Conservation (phyloP, 2,888 invertebrate genomes). For the Latrodectus hesperus region DNA sequence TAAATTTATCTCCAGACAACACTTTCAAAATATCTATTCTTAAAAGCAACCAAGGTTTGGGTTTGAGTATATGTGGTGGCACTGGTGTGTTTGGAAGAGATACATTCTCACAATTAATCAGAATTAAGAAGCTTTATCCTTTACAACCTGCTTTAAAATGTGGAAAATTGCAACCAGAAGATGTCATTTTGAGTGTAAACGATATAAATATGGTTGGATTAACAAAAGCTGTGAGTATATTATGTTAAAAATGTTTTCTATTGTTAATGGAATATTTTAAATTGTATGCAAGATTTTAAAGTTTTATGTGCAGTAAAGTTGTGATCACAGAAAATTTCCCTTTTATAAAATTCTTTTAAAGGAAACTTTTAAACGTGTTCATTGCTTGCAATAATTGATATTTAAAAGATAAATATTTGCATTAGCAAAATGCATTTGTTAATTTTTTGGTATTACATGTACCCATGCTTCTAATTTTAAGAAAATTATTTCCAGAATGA, state of each 20-base stretch:
- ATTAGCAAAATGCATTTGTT: no score
- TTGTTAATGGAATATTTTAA: no score
- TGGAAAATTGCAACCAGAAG: constrained; percentile 85
- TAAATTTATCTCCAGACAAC: constrained; percentile 79
- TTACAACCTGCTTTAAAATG: constrained; percentile 88
- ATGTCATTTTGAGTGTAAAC: constrained; percentile 88
- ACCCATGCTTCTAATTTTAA: no score
- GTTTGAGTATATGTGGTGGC: constrained; percentile 86
- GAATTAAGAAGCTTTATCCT: constrained; percentile 89
- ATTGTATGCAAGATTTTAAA: no score
- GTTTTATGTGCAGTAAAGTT: background rate
- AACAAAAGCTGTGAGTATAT: constrained; percentile 86
- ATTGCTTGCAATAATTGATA: no score
- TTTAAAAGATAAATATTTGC: no score
- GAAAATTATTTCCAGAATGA: no score
- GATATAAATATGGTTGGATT: constrained; percentile 86
- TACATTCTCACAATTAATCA: constrained; percentile 78
- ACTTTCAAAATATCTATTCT: constrained; percentile 85
- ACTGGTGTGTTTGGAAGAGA: constrained; percentile 78
- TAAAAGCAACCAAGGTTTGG: constrained; percentile 87
- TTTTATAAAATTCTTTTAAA: no score
- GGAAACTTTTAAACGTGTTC: no score
- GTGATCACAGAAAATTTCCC: no score
- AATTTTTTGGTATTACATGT: no score
- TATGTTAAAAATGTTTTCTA: background rate